Conservation (phyloP, 2,113 vertebrate genomes). For the Channa maculata region DNA sequence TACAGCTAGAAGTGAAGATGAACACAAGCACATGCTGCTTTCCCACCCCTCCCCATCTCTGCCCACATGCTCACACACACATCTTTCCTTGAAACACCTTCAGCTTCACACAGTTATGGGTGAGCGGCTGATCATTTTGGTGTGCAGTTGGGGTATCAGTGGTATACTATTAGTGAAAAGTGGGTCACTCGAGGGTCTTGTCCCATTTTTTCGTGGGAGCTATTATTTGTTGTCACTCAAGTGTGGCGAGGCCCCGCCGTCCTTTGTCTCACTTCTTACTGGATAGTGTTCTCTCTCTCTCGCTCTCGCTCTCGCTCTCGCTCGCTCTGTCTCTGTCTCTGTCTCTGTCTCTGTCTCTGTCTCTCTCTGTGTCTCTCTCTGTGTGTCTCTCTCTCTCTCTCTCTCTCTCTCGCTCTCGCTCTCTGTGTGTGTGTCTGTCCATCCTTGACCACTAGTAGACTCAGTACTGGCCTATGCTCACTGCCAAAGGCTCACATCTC, state of each 20-base stretch:
- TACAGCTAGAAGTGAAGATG: slow-evolving; percentile 38
- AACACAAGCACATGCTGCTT: slow-evolving; percentile 55
- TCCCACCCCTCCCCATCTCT: slow-evolving; percentile 56
- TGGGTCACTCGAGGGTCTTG: slow-evolving; percentile 65
- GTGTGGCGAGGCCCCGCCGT: slow-evolving; percentile 54
- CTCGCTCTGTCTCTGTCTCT: too few relatives aligned
- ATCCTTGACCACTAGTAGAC: slow-evolving; percentile 66
- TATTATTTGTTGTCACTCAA: slow-evolving; percentile 70
- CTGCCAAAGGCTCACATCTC: slow-evolving; percentile 49
- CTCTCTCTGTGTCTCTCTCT: neutral
- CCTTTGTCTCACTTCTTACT: slow-evolving; percentile 65
- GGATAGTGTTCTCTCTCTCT: slow-evolving; percentile 44
- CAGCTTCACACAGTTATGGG: slow-evolving; percentile 39
- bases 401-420: neutral
- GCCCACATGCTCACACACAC: slow-evolving; percentile 10
- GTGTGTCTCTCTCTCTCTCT: slow-evolving; percentile 1
- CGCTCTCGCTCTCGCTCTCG: neutral
- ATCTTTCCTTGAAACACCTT: slow-evolving; percentile 10
- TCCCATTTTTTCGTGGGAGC: slow-evolving; percentile 37
- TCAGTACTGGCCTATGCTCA: slow-evolving; percentile 55
- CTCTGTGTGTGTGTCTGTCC: neutral
- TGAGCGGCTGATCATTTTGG: slow-evolving; percentile 41
- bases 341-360: neutral
- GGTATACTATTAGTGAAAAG: slow-evolving; percentile 49
- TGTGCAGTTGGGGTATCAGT: slow-evolving; percentile 31